A percentile compares a stretch with the other conserved stretches of the same genome.
These are phyloP conservation scores for Lathronympha strigana DNA, from an alignment of 2,888 invertebrate genomes.

Conservation along the genomic window DNA sequence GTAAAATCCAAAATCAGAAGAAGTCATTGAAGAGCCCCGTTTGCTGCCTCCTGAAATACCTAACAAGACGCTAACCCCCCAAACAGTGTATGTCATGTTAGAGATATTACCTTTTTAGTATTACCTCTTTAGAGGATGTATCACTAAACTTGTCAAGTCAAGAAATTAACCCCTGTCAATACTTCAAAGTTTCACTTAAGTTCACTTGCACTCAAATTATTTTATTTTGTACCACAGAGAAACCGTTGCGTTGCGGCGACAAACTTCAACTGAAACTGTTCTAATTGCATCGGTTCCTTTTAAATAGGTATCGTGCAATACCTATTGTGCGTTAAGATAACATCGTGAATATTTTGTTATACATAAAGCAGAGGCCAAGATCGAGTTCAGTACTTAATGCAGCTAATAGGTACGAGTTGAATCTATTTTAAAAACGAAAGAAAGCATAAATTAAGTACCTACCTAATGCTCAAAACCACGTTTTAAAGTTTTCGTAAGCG, in stretches of 20 bases:
- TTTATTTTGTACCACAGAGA: slow-evolving; percentile 2
- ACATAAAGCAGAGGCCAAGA: slow-evolving; percentile 22
- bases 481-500: too few relatives aligned
- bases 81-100: too few relatives aligned
- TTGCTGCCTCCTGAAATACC: too few relatives aligned
- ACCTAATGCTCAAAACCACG: too few relatives aligned
- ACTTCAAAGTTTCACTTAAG: slow-evolving; percentile 11
- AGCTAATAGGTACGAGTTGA: neutral
- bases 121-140: neutral
- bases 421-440: neutral
- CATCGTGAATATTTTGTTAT: slow-evolving; percentile 32
- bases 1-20: too few relatives aligned
- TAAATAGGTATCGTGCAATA: slow-evolving; percentile 27
- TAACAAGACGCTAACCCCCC: too few relatives aligned
- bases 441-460: too few relatives aligned
- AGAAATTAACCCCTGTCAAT: neutral
- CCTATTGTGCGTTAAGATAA: slow-evolving; percentile 31
- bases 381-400: slow-evolving; percentile 18
- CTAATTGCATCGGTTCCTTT: slow-evolving; percentile 19
- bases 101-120: neutral
- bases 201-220: slow-evolving; percentile 5
- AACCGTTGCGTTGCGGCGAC: slow-evolving; percentile 10
- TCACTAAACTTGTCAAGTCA: neutral
- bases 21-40: too few relatives aligned
- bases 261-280: slow-evolving; percentile 35